A percentile compares a stretch with the other conserved stretches of the same genome.
phyloP scores from a whole-genome alignment of 2,888 invertebrate genomes.

The Drosophila conformis region DNA sequence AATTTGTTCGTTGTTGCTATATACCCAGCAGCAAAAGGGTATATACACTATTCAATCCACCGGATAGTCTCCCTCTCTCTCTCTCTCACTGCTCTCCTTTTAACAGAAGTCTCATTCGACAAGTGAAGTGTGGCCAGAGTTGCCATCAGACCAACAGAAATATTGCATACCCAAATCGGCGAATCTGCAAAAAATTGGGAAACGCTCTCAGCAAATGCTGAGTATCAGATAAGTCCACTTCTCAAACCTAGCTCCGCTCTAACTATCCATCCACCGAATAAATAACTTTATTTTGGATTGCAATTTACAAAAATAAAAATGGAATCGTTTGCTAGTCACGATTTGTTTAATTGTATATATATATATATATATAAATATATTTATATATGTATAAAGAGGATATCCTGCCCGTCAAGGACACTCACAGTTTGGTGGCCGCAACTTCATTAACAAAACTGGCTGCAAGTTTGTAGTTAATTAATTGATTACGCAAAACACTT shows the following conservation, averaged over 20 bases:
- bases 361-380: background rate
- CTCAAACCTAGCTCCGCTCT: background rate
- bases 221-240: background rate
- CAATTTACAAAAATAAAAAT: background rate
- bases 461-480: slow-evolving; percentile 70
- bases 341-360: background rate
- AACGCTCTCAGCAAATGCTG: background rate
- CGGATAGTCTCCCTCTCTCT: background rate
- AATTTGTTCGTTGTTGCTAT: slow-evolving; percentile 34
- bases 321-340: background rate
- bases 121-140: background rate
- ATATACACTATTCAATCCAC: background rate
- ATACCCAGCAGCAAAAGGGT: background rate
- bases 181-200: background rate
- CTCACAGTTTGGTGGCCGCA: slow-evolving; percentile 36
- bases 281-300: background rate
- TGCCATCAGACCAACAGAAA: background rate
- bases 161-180: background rate
- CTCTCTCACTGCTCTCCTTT: no score
- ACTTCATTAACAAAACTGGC: slow-evolving; percentile 66
- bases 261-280: background rate
- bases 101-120: background rate
- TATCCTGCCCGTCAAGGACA: background rate
- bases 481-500: slow-evolving; percentile 72
- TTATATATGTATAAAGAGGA: background rate